Base-by-base conservation (phyloP, 2,113 vertebrate genomes). In the Plotosus lineatus region DNA sequence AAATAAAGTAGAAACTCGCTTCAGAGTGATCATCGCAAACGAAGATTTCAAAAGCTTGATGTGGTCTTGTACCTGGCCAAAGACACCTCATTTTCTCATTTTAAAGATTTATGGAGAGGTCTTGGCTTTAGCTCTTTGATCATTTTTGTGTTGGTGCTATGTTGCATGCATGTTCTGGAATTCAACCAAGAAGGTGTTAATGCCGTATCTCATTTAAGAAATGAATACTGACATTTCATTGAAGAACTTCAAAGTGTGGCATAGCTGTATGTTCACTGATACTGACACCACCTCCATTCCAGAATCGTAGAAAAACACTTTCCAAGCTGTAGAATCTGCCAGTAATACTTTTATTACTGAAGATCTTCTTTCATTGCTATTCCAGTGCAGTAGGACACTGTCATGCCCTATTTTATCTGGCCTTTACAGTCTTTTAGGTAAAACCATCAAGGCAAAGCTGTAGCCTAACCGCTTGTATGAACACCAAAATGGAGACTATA, bases 401-500 rank as follows among this genome's bases (percentile, higher is more conserved):
- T 80, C 79, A 58, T 76, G 33, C 77, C 77, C 85, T 82, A 78
- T 66, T 85, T 71, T 86, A 86, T 77, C 87, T 85, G 61, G 78
- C 66, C 79, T 86, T 83, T 85, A 55, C 44, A 80, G 40, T 75
- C 31, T 75, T 88, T 92, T 90, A 86, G 87, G 83, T 86, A 84
- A 84, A 80, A 85, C 88, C 87, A 90, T 89, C 88, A 75, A 84
- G 68, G 82, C 82, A 78, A 83, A 85, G 81, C 80, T 84, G 72
- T 78, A 80, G 86, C 85, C 79, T 44, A 77, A 86, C 86, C 85
- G 83, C 86, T 85, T 89, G 88, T 86, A 88, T 81, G 84, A 69
- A 85, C 89, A 87, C 82, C 61, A 82, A 83, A 73, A 85, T 82
- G 77, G 75, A 85, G 87, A 86, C 86, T 87, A 87, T 88, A 88